Conservation (phyloP, 1,140 invertebrate species). For the Charaxes varanes region DNA sequence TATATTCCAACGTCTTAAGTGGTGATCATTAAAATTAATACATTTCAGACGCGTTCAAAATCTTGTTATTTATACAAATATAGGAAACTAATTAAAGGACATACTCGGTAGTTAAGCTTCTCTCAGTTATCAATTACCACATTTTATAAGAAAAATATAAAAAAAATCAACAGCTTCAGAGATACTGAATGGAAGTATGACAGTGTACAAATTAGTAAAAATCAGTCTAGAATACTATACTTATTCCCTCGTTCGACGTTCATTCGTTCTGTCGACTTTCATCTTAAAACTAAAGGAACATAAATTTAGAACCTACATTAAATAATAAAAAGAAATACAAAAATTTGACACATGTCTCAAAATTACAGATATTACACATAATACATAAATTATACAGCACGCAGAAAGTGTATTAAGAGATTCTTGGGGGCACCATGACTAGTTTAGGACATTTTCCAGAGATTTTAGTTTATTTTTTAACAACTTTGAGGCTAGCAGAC, state of each 20-base stretch:
- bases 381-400: slow-evolving; percentile 1
- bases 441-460: too few relatives aligned
- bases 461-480: too few relatives aligned
- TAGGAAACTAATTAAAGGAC: slow-evolving; percentile 20
- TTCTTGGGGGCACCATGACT: slow-evolving; percentile 16
- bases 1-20: slow-evolving; percentile 69
- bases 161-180: slow-evolving; percentile 15
- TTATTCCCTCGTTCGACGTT: slow-evolving; percentile 36
- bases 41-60: slow-evolving; percentile 47
- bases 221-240: slow-evolving; percentile 60
- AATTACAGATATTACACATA: slow-evolving; percentile 1
- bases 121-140: slow-evolving; percentile 21
- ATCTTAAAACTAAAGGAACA: slow-evolving; percentile 51
- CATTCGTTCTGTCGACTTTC: slow-evolving; percentile 26
- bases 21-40: slow-evolving; percentile 63
- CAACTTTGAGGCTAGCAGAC: too few relatives aligned
- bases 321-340: slow-evolving; percentile 21
- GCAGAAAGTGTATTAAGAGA: too few relatives aligned
- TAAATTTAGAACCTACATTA: slow-evolving; percentile 37
- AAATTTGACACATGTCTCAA: not conserved
- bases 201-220: slow-evolving; percentile 33
- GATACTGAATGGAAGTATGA: slow-evolving; percentile 19
- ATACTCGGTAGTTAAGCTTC: slow-evolving; percentile 31
- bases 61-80: slow-evolving; percentile 34
- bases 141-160: slow-evolving; percentile 19